Conservation (phyloP, 2,113 vertebrate species). For the Forbesichthys papilliferus region DNA sequence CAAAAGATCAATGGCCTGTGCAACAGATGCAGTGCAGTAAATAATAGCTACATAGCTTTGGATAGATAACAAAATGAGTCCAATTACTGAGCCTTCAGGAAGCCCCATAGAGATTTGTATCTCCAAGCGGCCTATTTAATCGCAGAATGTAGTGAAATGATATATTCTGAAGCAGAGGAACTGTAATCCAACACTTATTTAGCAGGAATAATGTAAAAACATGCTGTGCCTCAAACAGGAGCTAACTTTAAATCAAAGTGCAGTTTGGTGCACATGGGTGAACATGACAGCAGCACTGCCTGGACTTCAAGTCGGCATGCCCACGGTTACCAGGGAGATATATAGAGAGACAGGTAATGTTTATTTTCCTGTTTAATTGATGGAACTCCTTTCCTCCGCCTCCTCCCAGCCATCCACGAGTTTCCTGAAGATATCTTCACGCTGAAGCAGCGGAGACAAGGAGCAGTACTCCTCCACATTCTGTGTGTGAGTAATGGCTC, state of each 20-base stretch:
- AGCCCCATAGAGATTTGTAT: too few species aligned
- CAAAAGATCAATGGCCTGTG: too few species aligned
- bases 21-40: too few species aligned
- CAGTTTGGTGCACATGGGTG: not conserved
- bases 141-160: not conserved
- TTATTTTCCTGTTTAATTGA: not conserved
- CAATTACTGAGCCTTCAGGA: too few species aligned
- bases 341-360: not conserved
- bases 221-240: not conserved
- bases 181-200: not conserved
- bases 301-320: conserved; percentile 7
- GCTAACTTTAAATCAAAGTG: not conserved
- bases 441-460: conserved; percentile 70
- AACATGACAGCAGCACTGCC: not conserved
- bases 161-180: not conserved
- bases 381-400: not conserved
- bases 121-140: conserved; percentile 7
- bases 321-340: conserved; percentile 11
- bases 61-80: too few species aligned
- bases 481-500: conserved; percentile 73
- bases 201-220: not conserved
- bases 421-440: conserved; percentile 80
- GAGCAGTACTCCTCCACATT: conserved; percentile 77
- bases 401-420: conserved; percentile 71
- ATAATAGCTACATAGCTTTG: too few species aligned